Evolutionary conservation across 2,797 vertebrate genomes (phyloP).

Genomic region (Xiphophorus birchmanni): DNA sequence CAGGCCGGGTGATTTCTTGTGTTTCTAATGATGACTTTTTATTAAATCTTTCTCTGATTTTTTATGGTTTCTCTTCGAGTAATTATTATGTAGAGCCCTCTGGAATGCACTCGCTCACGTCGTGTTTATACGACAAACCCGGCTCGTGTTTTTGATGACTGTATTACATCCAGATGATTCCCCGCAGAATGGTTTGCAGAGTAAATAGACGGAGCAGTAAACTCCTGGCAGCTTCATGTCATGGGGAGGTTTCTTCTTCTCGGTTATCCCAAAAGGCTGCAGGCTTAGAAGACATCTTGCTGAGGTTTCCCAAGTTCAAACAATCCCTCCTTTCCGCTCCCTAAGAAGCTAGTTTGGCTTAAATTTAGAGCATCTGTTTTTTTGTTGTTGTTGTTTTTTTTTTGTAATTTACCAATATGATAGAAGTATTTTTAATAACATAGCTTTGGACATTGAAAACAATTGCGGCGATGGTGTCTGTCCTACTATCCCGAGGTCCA

Average conservation of each 20-base stretch:
- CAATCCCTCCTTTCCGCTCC: neutral
- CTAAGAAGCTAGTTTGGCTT: constrained; percentile 19
- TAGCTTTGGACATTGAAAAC: neutral
- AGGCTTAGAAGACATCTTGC: constrained; percentile 30
- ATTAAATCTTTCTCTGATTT: constrained; percentile 34
- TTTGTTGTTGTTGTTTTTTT: neutral
- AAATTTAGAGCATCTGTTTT: constrained; percentile 11
- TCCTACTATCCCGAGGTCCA: neutral
- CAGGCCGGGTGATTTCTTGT: constrained; percentile 42
- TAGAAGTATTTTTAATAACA: neutral
- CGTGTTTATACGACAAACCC: constrained; percentile 53
- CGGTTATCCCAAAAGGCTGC: constrained; percentile 43
- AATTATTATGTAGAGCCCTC: constrained; percentile 44
- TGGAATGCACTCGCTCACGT: constrained; percentile 28
- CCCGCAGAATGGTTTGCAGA: constrained; percentile 44
- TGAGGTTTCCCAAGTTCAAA: constrained; percentile 37
- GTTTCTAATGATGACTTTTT: constrained; percentile 47
- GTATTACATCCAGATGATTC: constrained; percentile 67
- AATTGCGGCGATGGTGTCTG: neutral
- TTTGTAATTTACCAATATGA: neutral
- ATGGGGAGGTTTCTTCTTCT: constrained; percentile 36
- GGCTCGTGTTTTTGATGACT: constrained; percentile 59
- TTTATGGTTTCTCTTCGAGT: constrained; percentile 21
- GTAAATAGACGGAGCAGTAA: constrained; percentile 53
- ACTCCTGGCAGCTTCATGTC: constrained; percentile 43